phyloP scores from a whole-genome alignment of 1,140 invertebrate genomes.

The Hermetia illucens region DNA sequence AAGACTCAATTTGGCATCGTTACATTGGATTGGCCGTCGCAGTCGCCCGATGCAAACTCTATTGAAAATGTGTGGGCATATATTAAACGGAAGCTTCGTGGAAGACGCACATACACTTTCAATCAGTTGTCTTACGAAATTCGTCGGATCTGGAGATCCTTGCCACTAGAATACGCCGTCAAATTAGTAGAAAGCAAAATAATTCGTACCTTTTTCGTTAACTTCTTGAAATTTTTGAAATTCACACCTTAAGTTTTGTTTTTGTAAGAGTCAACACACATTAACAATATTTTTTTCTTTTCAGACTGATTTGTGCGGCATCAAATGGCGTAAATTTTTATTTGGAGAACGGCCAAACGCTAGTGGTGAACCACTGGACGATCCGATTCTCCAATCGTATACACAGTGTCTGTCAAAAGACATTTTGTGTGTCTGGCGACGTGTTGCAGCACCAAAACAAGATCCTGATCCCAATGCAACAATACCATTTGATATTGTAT shows the following conservation, averaged over 20 bases:
- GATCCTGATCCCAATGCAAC: conserved; percentile 24
- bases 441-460: conserved; percentile 46
- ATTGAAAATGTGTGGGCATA: no score
- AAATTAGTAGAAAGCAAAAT: no score
- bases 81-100: no score
- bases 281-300: conserved; percentile 5
- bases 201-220: no score
- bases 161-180: no score
- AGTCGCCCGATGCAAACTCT: no score
- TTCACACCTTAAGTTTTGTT: background rate
- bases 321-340: conserved; percentile 95
- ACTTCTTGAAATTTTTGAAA: conserved; percentile 1
- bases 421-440: conserved; percentile 92
- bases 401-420: conserved; percentile 84
- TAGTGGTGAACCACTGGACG: conserved; percentile 61
- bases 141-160: no score
- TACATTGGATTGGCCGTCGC: no score
- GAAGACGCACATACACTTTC: no score
- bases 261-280: background rate
- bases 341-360: conserved; percentile 44
- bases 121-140: no score
- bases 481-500: conserved; percentile 27
- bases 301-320: conserved; percentile 95
- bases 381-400: conserved; percentile 87
- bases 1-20: no score